Evolutionary conservation across 2,888 invertebrate species (phyloP), one percentile per base, ranked within the genome.

Genomic region (Julus scanicus): DNA sequence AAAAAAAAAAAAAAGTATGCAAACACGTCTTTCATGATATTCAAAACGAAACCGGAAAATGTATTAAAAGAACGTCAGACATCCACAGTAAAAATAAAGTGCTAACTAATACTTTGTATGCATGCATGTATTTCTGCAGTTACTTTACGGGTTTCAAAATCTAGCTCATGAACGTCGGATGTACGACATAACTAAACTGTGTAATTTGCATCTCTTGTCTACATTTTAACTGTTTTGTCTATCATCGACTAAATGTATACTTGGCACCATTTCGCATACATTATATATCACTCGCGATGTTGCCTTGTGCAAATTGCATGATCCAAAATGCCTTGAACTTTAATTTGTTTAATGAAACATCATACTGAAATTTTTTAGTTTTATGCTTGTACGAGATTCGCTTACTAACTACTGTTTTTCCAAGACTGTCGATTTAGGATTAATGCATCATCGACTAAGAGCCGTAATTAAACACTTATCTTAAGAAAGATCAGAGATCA

Each of bases 1-100:
- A 57, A 57, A 57, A 48, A 48, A 48, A 48, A 13, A 57, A 11
- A 57, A 11, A 11, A 11, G 15, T 17, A 57, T 17, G 11, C 57
- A 57, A 57, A 57, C 57, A 57, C 57, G 57, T 57, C 57, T 17
- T 57, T 57, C 57, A 57, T 57, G 15, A 57, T 57, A 57, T 57
- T 57, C 57, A 15, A 57, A 57, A 11, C 2, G 4, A 17, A 57
- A 17, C 11, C 0, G 11, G 15, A 15, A 57, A 0, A 15, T 15
- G 15, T 57, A 17, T 15, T 15, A 15, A 15, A 57, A 57, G 57
- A 15, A 57, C 11, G 57, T 1, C 57, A 57, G 11, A 48, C 48
- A 11, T 48, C 57, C 57, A 29, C 57, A 57, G 15, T 17, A 17
- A 15, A 57, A 15, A 57, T 57, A 48, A 48, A 57, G 57, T 57